Conservation (phyloP, 1,140 invertebrate species). For the Agraylea sexmaculata region DNA sequence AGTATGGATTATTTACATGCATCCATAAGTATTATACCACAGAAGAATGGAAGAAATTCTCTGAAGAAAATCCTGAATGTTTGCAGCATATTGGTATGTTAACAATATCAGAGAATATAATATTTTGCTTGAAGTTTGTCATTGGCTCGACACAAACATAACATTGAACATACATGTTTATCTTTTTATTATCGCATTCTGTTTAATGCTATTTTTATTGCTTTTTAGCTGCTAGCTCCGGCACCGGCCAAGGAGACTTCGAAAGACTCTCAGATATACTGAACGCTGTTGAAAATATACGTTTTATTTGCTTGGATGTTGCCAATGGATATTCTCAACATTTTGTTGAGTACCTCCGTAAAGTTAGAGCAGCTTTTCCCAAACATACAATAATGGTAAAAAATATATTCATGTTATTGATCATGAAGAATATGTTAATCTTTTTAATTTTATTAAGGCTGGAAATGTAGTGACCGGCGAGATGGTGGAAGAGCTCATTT, state of each 20-base stretch:
- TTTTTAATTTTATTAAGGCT: constrained; percentile 48
- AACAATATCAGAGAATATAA: too few relatives aligned
- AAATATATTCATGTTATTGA: constrained; percentile 15
- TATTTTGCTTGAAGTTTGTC: too few relatives aligned
- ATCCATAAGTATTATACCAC: constrained; percentile 85
- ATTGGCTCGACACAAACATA: too few relatives aligned
- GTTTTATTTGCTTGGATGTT: constrained; percentile 88
- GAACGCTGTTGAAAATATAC: constrained; percentile 54
- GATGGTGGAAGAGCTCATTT: constrained; percentile 91
- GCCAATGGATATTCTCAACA: constrained; percentile 93
- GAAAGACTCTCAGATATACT: constrained; percentile 62
- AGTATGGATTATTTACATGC: constrained; percentile 80
- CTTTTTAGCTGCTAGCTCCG: constrained; percentile 65
- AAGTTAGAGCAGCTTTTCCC: constrained; percentile 69
- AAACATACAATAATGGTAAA: constrained; percentile 84
- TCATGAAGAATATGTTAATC: neutral
- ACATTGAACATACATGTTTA: too few relatives aligned
- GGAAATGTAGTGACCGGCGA: constrained; percentile 95
- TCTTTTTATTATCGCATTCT: too few relatives aligned
- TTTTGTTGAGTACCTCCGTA: constrained; percentile 83
- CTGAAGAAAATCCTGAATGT: constrained; percentile 55
- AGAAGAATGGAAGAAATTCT: constrained; percentile 79
- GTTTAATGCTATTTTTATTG: constrained; percentile 1
- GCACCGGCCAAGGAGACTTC: constrained; percentile 72
- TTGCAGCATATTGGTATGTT: constrained; percentile 52